A percentile compares a stretch with the other conserved stretches of the same genome.
These are phyloP conservation scores for Diuraphis noxia DNA, from an alignment of 1,140 invertebrate genomes.

Conservation along the genomic window DNA sequence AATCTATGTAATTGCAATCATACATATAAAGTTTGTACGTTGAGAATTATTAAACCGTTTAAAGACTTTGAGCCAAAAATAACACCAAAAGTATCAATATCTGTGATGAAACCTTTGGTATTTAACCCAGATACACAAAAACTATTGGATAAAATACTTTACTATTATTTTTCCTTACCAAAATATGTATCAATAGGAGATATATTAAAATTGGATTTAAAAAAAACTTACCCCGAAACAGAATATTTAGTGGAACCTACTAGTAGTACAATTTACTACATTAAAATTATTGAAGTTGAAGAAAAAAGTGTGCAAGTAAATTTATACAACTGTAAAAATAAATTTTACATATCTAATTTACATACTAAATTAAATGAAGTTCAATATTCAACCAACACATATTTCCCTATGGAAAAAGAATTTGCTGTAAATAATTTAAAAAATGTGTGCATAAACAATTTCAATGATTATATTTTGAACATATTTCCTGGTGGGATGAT, in stretches of 20 bases:
- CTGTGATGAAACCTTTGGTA: not conserved
- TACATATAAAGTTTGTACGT: not conserved
- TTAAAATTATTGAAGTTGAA: not conserved
- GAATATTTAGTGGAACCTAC: constrained; percentile 15
- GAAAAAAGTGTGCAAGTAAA: not conserved
- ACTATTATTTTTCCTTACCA: constrained; percentile 33
- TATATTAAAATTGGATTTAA: constrained; percentile 30
- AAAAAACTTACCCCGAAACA: not conserved
- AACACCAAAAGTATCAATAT: constrained; percentile 25
- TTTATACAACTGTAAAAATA: constrained; percentile 44
- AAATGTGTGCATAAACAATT: constrained; percentile 11
- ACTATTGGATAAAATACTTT: constrained; percentile 6
- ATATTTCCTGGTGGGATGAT: constrained; percentile 31
- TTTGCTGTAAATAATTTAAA: not conserved
- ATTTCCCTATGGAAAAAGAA: constrained; percentile 32
- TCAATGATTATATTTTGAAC: constrained; percentile 29
- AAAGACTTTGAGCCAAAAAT: constrained; percentile 4
- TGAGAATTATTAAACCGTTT: constrained; percentile 34
- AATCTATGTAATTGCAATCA: constrained; percentile 19
- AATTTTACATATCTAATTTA: constrained; percentile 26
- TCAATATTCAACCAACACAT: not conserved
- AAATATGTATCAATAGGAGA: constrained; percentile 32
- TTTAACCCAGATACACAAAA: not conserved
- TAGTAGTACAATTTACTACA: not conserved
- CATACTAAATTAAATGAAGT: constrained; percentile 29